Percentiles rank a stretch among this genome's conserved stretches.
Evolutionary conservation across 2,113 vertebrate genomes (phyloP).

Genomic region (Ondatra zibethicus): DNA sequence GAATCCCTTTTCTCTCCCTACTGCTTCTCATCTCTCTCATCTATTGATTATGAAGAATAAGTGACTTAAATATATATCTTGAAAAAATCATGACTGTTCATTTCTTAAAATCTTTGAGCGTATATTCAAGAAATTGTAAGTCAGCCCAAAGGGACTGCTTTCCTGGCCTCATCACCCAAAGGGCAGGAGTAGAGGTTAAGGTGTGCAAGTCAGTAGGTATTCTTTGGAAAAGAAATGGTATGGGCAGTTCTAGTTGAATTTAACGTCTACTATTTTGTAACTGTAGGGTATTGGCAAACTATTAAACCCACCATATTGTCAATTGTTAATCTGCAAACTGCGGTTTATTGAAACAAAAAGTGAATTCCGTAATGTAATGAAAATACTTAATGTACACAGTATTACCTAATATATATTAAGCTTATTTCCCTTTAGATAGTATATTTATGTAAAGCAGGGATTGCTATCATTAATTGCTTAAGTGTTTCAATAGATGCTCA

Average conservation of each 20-base stretch:
- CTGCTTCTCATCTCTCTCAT: neutral
- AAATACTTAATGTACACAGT: neutral
- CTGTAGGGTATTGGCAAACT: neutral
- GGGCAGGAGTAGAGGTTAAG: neutral
- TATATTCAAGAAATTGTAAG: neutral
- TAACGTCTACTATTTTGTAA: neutral
- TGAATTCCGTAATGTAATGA: neutral
- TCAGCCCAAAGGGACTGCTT: neutral
- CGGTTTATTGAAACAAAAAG: neutral
- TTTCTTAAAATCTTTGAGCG: neutral
- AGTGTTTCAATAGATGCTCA: neutral
- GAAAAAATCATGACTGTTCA: constrained; percentile 26
- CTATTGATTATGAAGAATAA: neutral
- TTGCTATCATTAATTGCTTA: neutral
- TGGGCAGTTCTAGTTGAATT: too few relatives aligned
- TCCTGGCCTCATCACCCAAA: neutral
- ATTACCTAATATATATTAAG: neutral
- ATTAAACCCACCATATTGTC: neutral
- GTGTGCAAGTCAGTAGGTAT: too few relatives aligned
- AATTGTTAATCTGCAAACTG: neutral
- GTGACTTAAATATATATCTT: neutral
- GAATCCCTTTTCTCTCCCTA: neutral
- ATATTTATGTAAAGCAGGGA: neutral
- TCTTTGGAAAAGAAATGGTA: neutral
- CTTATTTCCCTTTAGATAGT: neutral